Conservation (phyloP, 30 jellyfish, hydroid and myxozoan genomes). For the Aurelia coerulea region DNA sequence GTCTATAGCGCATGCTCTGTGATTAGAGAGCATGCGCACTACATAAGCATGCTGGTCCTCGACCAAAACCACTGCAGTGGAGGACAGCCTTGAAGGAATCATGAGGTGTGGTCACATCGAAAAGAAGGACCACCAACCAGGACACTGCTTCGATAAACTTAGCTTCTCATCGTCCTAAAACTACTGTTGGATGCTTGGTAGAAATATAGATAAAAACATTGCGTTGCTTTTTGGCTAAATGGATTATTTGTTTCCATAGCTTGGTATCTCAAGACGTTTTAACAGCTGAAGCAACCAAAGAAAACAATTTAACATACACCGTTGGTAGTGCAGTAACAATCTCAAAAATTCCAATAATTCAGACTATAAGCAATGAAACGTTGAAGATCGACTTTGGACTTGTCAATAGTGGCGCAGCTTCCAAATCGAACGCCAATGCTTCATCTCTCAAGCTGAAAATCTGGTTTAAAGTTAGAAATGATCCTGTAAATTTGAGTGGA, state of each 20-base stretch:
- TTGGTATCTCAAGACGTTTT: neutral
- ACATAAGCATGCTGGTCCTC: too few relatives aligned
- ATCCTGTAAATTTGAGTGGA: slow-evolving; percentile 33
- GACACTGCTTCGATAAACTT: too few relatives aligned
- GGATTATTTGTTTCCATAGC: neutral
- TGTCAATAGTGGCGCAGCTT: slow-evolving; percentile 8
- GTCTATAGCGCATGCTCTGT: too few relatives aligned
- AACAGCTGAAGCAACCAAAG: neutral
- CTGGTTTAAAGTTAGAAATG: slow-evolving; percentile 27
- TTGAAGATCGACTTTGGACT: slow-evolving; percentile 46
- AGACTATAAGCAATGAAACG: neutral
- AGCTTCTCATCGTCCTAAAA: too few relatives aligned
- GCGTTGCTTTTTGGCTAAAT: too few relatives aligned
- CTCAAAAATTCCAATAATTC: neutral
- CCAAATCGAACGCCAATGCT: neutral
- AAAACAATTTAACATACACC: neutral
- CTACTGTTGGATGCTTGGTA: too few relatives aligned
- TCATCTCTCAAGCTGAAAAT: slow-evolving; percentile 5
- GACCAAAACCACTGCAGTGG: too few relatives aligned
- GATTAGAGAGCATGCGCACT: too few relatives aligned
- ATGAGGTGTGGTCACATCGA: too few relatives aligned
- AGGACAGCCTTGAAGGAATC: too few relatives aligned
- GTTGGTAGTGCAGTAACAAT: slow-evolving; percentile 11
- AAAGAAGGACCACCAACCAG: too few relatives aligned
- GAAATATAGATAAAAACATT: too few relatives aligned